Conservation (phyloP, 1,140 invertebrate genomes). For the Diorhabda sublineata region DNA sequence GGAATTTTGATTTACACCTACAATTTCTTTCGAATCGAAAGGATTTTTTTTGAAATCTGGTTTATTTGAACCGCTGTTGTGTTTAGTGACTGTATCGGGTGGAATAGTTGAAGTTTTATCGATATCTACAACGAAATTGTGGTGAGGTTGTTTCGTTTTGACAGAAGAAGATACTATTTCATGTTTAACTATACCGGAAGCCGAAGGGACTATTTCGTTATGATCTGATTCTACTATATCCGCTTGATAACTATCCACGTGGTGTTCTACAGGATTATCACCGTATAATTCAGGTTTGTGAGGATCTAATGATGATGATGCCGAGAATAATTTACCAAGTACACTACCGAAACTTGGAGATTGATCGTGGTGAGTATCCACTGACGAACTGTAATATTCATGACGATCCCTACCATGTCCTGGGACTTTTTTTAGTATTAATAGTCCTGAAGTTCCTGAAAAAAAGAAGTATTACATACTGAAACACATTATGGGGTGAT, state of each 20-base stretch:
- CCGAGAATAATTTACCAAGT: constrained; percentile 35
- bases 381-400: constrained; percentile 20
- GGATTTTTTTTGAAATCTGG: too few species aligned
- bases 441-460: constrained; percentile 25
- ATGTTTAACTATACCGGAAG: constrained; percentile 8
- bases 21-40: too few species aligned
- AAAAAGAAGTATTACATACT: constrained; percentile 4
- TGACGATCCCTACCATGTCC: constrained; percentile 13
- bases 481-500: background rate
- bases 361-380: constrained; percentile 27
- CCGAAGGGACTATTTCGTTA: constrained; percentile 9
- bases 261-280: constrained; percentile 8
- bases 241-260: background rate
- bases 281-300: constrained; percentile 28
- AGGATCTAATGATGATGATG: constrained; percentile 33
- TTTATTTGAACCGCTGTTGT: too few species aligned
- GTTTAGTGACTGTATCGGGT: too few species aligned
- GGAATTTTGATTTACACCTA: too few species aligned
- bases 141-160: background rate
- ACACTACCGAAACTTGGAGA: constrained; percentile 32
- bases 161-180: background rate
- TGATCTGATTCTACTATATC: constrained; percentile 9
- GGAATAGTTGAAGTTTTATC: background rate
- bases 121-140: constrained; percentile 8
- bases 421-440: constrained; percentile 40